Conservation (phyloP, 2,113 vertebrate species). For the Electrona antarctica region DNA sequence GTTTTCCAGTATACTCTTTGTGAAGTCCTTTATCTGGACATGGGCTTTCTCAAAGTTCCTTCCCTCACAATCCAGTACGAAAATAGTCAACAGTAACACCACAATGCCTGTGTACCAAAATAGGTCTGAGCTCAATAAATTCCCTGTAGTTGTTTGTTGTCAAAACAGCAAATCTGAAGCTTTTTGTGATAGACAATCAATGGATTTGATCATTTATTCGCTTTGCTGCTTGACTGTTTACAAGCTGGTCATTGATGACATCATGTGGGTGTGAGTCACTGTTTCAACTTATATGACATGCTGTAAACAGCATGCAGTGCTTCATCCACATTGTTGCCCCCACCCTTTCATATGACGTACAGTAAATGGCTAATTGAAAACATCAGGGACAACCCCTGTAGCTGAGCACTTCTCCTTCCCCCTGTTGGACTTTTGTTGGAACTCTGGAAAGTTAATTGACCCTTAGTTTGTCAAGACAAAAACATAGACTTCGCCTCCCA, state of each 20-base stretch:
- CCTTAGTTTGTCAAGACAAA: too few relatives aligned
- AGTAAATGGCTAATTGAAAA: neutral
- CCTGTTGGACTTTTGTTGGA: constrained; percentile 19
- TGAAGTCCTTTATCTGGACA: neutral
- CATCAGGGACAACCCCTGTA: neutral
- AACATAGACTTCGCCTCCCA: too few relatives aligned
- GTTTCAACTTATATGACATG: too few relatives aligned
- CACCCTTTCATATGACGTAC: neutral
- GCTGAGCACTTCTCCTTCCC: constrained; percentile 5
- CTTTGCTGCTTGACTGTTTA: too few relatives aligned
- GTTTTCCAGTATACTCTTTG: too few relatives aligned
- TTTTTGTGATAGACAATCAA: too few relatives aligned
- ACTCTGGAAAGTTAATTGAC: neutral
- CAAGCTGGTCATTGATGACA: too few relatives aligned
- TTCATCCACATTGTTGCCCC: neutral
- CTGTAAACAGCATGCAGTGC: neutral
- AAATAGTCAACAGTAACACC: too few relatives aligned
- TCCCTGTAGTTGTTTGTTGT: too few relatives aligned
- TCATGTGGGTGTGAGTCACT: too few relatives aligned
- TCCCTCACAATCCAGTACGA: neutral
- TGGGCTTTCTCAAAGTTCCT: neutral
- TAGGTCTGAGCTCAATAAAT: neutral
- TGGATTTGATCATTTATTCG: too few relatives aligned
- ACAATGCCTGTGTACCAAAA: neutral
- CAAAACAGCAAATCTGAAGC: too few relatives aligned